A percentile compares a stretch with the other conserved stretches of the same genome.
Conservation (phyloP, 2,113 vertebrate species). For the Mellivora capensis region DNA sequence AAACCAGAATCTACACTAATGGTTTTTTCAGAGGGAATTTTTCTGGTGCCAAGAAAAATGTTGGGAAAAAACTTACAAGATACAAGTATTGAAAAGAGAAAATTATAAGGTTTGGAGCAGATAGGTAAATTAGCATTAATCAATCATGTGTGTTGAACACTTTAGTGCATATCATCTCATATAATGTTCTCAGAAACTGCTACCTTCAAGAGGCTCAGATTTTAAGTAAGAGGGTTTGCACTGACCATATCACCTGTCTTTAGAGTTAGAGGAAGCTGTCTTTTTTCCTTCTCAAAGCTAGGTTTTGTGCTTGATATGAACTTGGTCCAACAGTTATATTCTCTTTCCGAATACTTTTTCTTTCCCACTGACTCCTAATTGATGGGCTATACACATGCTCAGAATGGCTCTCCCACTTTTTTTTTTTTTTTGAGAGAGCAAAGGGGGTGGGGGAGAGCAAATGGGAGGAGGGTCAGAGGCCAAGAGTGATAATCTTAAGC, state of each 20-base stretch:
- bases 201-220: background rate
- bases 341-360: background rate
- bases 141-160: background rate
- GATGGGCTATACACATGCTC: background rate
- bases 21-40: slow-evolving; percentile 16
- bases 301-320: background rate
- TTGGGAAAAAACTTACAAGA: background rate
- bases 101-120: background rate
- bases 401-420: background rate
- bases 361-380: background rate
- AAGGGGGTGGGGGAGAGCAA: background rate
- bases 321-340: background rate
- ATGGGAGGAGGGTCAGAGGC: background rate
- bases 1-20: slow-evolving; percentile 3
- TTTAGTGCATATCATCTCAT: background rate
- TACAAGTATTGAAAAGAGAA: background rate
- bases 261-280: background rate
- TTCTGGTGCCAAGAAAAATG: background rate
- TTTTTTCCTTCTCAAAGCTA: background rate
- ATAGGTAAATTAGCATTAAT: background rate
- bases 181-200: background rate
- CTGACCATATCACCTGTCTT: background rate
- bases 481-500: background rate
- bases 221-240: background rate
- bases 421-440: background rate